phyloP scores from a whole-genome alignment of 2,797 vertebrate species.

The Sandelia bainsii region DNA sequence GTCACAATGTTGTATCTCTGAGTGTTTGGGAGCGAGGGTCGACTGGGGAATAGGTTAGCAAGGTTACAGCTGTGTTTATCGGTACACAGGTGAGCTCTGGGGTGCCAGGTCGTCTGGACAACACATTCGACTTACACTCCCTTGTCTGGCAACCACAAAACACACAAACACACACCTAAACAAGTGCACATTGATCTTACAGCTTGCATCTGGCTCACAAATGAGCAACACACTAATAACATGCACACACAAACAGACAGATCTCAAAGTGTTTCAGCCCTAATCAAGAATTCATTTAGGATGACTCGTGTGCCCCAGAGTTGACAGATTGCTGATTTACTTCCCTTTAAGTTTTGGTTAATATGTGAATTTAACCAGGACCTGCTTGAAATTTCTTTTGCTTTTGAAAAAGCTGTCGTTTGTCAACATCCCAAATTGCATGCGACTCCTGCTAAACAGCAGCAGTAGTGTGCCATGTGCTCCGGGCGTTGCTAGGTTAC shows the following conservation, averaged over 20 bases:
- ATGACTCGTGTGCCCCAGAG: conserved; percentile 14
- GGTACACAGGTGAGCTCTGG: conserved; percentile 86
- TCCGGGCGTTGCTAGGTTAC: conserved; percentile 83
- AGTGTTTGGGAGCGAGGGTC: conserved; percentile 52
- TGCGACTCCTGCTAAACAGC: conserved; percentile 63
- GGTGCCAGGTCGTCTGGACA: conserved; percentile 59
- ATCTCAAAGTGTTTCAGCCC: conserved; percentile 11
- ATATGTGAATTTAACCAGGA: conserved; percentile 39
- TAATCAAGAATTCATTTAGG: conserved; percentile 39
- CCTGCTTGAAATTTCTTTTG: conserved; percentile 47
- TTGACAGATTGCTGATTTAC: conserved; percentile 55
- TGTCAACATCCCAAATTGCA: conserved; percentile 69
- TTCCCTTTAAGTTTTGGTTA: conserved; percentile 41
- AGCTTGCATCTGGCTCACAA: conserved; percentile 27
- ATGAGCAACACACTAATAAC: conserved; percentile 22
- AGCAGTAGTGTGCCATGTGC: conserved; percentile 61
- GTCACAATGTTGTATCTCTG: conserved; percentile 53
- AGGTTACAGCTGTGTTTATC: conserved; percentile 74
- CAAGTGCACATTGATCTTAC: conserved; percentile 13
- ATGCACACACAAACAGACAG: conserved; percentile 9
- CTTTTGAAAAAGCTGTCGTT: conserved; percentile 75
- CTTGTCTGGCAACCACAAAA: conserved; percentile 56
- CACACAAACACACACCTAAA: conserved; percentile 21
- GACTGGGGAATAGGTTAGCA: conserved; percentile 61
- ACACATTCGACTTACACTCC: conserved; percentile 51